These are phyloP conservation scores for Platichthys stellatus DNA, from an alignment of 2,113 vertebrate species.

Conservation along the genomic window DNA sequence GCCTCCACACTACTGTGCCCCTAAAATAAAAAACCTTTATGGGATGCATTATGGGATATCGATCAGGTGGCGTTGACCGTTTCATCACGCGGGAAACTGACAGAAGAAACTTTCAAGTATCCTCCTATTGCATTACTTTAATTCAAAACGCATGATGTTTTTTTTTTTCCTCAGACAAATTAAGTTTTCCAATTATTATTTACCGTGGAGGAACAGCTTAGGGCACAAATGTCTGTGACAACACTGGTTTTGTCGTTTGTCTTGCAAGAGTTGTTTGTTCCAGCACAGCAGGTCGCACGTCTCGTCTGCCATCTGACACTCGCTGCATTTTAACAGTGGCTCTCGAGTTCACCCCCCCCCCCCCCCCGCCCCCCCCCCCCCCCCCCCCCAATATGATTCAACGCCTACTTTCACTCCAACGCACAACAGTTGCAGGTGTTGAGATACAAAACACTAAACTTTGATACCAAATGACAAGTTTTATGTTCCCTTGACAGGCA, in stretches of 20 bases:
- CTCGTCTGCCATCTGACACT: constrained; percentile 8
- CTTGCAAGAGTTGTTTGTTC: neutral
- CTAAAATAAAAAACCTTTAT: constrained; percentile 45
- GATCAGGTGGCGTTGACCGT: constrained; percentile 26
- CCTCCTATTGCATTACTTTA: constrained; percentile 6
- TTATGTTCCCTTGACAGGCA: constrained; percentile 58
- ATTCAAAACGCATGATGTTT: neutral
- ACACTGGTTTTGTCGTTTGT: constrained; percentile 1
- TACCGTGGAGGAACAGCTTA: too few relatives aligned
- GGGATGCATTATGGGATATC: constrained; percentile 41
- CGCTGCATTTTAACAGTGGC: neutral
- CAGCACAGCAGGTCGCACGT: constrained; percentile 9
- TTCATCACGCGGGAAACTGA: constrained; percentile 30
- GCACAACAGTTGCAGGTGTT: constrained; percentile 35
- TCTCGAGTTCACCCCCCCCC: constrained; percentile 14
- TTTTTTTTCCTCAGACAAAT: constrained; percentile 1
- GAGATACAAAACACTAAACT: constrained; percentile 54
- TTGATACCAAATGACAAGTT: constrained; percentile 64
- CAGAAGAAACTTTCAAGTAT: neutral
- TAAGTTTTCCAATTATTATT: neutral
- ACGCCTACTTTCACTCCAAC: constrained; percentile 17
- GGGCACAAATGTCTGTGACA: neutral
- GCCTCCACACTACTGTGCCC: constrained; percentile 25
- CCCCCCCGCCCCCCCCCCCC: too few relatives aligned
- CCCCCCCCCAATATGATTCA: constrained; percentile 23